Evolutionary conservation across 2,797 vertebrate species (phyloP).

Genomic region (Galago senegalensis): DNA sequence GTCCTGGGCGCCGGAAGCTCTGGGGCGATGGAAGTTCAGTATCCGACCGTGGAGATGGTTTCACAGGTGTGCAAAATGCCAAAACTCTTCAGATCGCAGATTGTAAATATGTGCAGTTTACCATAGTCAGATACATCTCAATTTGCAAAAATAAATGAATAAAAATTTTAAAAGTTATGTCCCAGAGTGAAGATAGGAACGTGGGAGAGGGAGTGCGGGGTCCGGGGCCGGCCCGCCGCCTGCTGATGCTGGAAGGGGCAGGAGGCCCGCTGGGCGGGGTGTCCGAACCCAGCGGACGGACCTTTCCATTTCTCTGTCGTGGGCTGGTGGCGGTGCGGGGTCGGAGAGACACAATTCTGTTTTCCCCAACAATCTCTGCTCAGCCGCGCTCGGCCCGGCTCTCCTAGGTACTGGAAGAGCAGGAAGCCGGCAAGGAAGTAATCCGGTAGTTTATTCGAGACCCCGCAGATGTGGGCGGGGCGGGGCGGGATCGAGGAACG

Average conservation of each 20-base stretch:
- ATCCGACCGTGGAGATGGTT: neutral
- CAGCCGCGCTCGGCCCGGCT: neutral
- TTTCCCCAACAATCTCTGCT: neutral
- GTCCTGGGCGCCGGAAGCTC: neutral
- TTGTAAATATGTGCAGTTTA: fast-evolving
- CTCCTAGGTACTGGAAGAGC: neutral
- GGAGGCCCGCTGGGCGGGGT: too few species aligned
- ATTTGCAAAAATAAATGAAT: neutral
- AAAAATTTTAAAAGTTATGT: neutral
- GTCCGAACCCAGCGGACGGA: neutral
- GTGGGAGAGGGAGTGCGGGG: too few species aligned
- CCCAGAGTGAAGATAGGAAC: too few species aligned
- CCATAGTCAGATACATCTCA: neutral
- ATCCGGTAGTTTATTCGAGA: neutral
- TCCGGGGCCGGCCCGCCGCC: neutral
- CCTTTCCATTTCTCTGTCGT: neutral
- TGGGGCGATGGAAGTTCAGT: neutral
- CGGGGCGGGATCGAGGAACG: neutral
- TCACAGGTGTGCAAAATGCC: fast-evolving
- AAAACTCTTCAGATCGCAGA: neutral
- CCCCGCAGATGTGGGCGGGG: neutral
- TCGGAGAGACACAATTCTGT: neutral
- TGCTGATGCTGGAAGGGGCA: neutral
- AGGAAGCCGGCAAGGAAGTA: neutral
- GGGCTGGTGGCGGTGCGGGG: neutral